Base-by-base conservation (phyloP, 2,888 invertebrate species). In the Ochropleura plecta region DNA sequence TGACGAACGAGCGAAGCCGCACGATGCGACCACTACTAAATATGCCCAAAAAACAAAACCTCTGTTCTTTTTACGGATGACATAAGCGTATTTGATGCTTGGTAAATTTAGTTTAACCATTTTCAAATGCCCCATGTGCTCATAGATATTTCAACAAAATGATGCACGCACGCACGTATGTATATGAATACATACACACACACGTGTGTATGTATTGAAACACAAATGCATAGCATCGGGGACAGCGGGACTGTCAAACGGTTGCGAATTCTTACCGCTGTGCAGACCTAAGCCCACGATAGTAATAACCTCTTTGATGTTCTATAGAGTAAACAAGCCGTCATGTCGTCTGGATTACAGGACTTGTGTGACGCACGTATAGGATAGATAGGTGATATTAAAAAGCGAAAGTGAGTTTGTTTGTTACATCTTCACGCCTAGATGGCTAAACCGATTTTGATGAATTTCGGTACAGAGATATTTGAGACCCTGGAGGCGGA, bases 251-350 rank as follows among this genome's bases (percentile, higher is more conserved):
- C n/a, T 53, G 71, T 46, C 63, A 63, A 79, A 57, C 66, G 51
- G 46, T 67, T 51, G 65, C 51, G 51, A 73, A 73, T n/a, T 10
- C 18, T 49, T n/a, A 46, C 49, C 63, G 63, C 55, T 70, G 51
- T n/a, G 30, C 18, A 49, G 53, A 48, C 65, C 55, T 55, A 66
- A 30, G 46, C 30, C 44, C 59, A 1, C 53, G 18, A 81, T 76
- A 70, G 53, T 60, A 55, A 68, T 67, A 66, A 67, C 49, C 71
- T 64, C 68, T 81, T 80, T 81, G 67, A 80, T 76, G 59, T 68
- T 40, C 59, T 59, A 9, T 59, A 46, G n/a, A 49, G 70, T 76
- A 76, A 76, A 68, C 81, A 80, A 4, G 53, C 60, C 46, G 59
- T 42, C 20, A 51, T 69, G 79, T 60, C 67, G 44, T 57, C 51